phyloP scores from a whole-genome alignment of 2,113 vertebrate species.

The Salvelinus sp. region DNA sequence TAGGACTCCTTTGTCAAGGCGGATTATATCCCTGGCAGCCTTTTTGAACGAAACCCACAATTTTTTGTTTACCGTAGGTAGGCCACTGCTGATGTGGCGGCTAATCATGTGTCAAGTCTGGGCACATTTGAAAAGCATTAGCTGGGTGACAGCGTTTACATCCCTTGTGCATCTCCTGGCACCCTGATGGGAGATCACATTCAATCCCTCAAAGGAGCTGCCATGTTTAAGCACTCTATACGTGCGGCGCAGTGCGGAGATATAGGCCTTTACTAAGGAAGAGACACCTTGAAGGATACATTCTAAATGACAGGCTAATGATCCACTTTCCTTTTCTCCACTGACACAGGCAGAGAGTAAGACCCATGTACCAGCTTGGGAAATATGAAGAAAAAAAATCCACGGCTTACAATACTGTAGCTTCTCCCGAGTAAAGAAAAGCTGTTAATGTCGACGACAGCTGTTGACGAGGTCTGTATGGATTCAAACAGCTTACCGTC shows the following conservation, averaged over 20 bases:
- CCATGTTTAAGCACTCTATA: neutral
- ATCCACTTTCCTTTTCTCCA: constrained; percentile 23
- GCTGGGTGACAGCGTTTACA: constrained; percentile 14
- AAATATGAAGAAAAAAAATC: too few species aligned
- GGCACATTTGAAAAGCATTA: constrained; percentile 22
- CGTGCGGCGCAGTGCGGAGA: neutral
- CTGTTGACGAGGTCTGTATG: too few species aligned
- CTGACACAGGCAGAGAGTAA: constrained; percentile 22
- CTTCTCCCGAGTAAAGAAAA: too few species aligned
- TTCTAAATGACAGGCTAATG: constrained; percentile 15
- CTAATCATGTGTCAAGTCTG: constrained; percentile 16
- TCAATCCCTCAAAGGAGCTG: neutral
- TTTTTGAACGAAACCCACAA: neutral
- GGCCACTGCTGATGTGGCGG: constrained; percentile 10
- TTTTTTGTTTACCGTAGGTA: constrained; percentile 22
- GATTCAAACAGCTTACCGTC: too few species aligned
- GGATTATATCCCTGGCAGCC: neutral
- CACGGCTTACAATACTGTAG: too few species aligned
- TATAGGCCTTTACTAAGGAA: too few species aligned
- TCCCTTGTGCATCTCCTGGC: constrained; percentile 11
- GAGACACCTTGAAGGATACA: too few species aligned
- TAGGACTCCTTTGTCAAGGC: neutral
- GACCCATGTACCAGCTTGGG: too few species aligned
- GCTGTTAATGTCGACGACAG: too few species aligned
- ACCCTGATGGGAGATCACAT: neutral